phyloP scores from a whole-genome alignment of 2,888 invertebrate species.

The Psylliodes chrysocephalus region DNA sequence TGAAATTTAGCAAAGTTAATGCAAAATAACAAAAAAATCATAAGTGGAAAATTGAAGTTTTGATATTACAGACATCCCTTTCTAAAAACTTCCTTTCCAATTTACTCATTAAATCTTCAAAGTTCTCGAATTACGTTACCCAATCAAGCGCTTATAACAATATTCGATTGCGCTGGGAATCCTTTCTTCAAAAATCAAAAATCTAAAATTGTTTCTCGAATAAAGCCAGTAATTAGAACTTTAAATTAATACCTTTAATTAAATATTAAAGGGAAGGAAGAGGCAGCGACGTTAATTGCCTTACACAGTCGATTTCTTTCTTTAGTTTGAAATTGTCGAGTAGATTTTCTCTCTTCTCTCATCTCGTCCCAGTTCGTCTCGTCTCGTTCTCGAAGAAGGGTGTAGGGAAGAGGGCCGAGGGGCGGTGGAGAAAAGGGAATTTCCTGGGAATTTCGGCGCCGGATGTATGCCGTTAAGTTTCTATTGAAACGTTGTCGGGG shows the following conservation, averaged over 20 bases:
- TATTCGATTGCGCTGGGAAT: no score
- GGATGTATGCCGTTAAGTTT: constrained; percentile 27
- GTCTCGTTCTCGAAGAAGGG: not conserved
- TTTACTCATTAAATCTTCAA: no score
- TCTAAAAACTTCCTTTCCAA: no score
- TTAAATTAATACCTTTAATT: constrained; percentile 13
- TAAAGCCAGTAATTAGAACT: constrained; percentile 6
- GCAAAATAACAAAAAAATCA: no score
- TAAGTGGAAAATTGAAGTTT: no score
- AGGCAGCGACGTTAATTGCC: constrained; percentile 7
- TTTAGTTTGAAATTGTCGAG: not conserved
- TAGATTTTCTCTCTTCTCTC: not conserved
- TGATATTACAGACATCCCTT: no score
- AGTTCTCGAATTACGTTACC: no score
- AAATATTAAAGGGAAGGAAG: constrained; percentile 3
- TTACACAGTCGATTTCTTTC: constrained; percentile 10
- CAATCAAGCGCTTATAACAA: no score
- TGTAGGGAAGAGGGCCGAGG: not conserved
- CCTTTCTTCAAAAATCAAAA: constrained; percentile 1
- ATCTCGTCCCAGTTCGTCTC: no score
- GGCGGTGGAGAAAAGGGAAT: constrained; percentile 2
- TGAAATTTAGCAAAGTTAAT: no score
- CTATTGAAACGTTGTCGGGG: constrained; percentile 24
- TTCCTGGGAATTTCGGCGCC: constrained; percentile 25
- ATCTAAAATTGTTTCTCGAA: constrained; percentile 5